These are phyloP conservation scores for Drosophila ochracea DNA, from an alignment of 2,888 invertebrate species.

Conservation along the genomic window DNA sequence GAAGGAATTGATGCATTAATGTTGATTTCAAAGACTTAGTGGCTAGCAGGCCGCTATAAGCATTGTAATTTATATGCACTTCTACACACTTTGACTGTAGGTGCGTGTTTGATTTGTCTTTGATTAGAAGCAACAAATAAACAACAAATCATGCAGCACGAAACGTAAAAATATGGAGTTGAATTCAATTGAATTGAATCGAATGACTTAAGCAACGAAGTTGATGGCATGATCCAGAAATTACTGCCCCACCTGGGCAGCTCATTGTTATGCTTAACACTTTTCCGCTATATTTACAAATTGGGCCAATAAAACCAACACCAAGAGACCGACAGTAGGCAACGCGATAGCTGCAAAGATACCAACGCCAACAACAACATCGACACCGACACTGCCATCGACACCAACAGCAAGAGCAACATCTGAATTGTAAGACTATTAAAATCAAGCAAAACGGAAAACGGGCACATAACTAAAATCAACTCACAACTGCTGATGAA, in stretches of 20 bases:
- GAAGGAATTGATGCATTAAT: slow-evolving; percentile 63
- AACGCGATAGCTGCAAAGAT: slow-evolving; percentile 24
- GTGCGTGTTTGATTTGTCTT: slow-evolving; percentile 77
- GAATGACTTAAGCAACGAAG: slow-evolving; percentile 71
- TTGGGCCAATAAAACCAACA: slow-evolving; percentile 80
- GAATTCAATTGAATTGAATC: slow-evolving; percentile 45
- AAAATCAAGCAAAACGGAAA: slow-evolving; percentile 67
- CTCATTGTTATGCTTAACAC: slow-evolving; percentile 78
- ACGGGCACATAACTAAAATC: slow-evolving; percentile 62
- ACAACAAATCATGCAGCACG: slow-evolving; percentile 80
- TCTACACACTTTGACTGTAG: slow-evolving; percentile 68
- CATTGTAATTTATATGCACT: slow-evolving; percentile 73
- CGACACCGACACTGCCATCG: not conserved
- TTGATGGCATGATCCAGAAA: slow-evolving; percentile 56
- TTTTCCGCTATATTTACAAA: slow-evolving; percentile 78
- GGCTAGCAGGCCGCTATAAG: slow-evolving; percentile 38
- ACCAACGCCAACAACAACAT: slow-evolving; percentile 4
- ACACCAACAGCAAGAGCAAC: slow-evolving; percentile 17
- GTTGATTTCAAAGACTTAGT: slow-evolving; percentile 57
- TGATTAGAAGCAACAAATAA: slow-evolving; percentile 77
- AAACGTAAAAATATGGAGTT: slow-evolving; percentile 36
- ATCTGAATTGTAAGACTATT: slow-evolving; percentile 67
- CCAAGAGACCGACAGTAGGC: slow-evolving; percentile 45
- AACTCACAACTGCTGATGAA: slow-evolving; percentile 72
- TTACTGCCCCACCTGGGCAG: slow-evolving; percentile 21